phyloP scores from a whole-genome alignment of 2,888 invertebrate species.

The Eupithecia pulchellata region DNA sequence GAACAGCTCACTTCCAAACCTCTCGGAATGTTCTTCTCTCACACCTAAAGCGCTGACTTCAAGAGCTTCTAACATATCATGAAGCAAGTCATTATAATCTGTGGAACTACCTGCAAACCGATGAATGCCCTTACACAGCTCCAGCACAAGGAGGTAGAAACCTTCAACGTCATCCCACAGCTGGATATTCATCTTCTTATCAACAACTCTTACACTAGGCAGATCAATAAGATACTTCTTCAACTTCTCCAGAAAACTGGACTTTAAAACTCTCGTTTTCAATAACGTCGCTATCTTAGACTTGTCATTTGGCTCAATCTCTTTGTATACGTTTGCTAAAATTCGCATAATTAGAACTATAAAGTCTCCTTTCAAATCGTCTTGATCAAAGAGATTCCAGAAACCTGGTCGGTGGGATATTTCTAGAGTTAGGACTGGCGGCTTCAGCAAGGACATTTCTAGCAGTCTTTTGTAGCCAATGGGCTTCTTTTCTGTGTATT shows the following conservation, averaged over 20 bases:
- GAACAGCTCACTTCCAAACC: constrained; percentile 78
- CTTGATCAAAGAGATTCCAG: constrained; percentile 71
- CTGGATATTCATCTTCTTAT: constrained; percentile 72
- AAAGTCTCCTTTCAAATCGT: constrained; percentile 75
- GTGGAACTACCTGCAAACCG: constrained; percentile 57
- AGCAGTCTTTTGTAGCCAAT: constrained; percentile 78
- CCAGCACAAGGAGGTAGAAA: constrained; percentile 64
- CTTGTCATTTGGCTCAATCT: constrained; percentile 63
- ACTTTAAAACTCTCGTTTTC: constrained; percentile 64
- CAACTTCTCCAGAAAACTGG: constrained; percentile 65
- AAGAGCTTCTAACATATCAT: constrained; percentile 62
- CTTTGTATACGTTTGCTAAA: constrained; percentile 69
- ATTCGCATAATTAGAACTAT: constrained; percentile 78
- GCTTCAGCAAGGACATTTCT: constrained; percentile 70
- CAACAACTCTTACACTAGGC: constrained; percentile 66
- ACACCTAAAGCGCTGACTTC: constrained; percentile 68
- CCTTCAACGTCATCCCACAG: constrained; percentile 76
- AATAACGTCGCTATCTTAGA: constrained; percentile 66
- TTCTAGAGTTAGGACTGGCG: constrained; percentile 72
- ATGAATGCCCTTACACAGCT: constrained; percentile 67
- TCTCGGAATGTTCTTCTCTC: constrained; percentile 68
- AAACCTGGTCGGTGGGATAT: constrained; percentile 76
- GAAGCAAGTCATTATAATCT: constrained; percentile 56
- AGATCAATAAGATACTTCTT: constrained; percentile 63
- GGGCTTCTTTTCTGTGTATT: constrained; percentile 68